A percentile compares a stretch with the other conserved stretches of the same genome.
phyloP scores from a whole-genome alignment of 2,888 invertebrate genomes.

The Fragum whitleyi region DNA sequence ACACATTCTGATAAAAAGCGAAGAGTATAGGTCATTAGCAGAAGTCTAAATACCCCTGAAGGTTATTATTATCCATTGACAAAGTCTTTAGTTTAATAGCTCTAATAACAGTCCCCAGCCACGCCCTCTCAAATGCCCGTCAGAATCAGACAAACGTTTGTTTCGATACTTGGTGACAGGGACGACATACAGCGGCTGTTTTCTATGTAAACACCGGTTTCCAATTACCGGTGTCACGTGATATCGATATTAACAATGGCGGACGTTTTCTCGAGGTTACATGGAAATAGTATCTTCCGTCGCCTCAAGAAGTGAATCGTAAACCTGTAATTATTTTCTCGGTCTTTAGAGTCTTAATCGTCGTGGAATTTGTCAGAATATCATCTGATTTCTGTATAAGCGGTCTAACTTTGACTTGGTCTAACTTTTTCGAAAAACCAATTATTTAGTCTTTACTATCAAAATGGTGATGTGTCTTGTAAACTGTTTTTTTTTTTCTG shows the following conservation, averaged over 20 bases:
- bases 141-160: slow-evolving; percentile 40
- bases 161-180: slow-evolving; percentile 44
- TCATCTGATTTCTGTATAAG: not conserved
- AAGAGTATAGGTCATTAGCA: not conserved
- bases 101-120: slow-evolving; percentile 51
- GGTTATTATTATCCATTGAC: slow-evolving; percentile 54
- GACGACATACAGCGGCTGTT: slow-evolving; percentile 58
- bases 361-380: slow-evolving; percentile 2
- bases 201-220: slow-evolving; percentile 66
- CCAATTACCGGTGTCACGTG: slow-evolving; percentile 61
- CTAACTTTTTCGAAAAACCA: too few relatives aligned
- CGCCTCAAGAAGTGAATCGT: slow-evolving; percentile 21
- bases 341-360: slow-evolving; percentile 12
- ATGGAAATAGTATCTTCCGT: slow-evolving; percentile 24
- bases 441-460: too few relatives aligned
- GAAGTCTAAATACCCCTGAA: slow-evolving; percentile 18
- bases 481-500: too few relatives aligned
- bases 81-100: slow-evolving; percentile 59
- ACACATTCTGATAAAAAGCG: not conserved
- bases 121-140: slow-evolving; percentile 43
- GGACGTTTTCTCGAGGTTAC: slow-evolving; percentile 26
- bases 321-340: slow-evolving; percentile 16
- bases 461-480: too few relatives aligned
- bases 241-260: slow-evolving; percentile 49
- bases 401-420: not conserved